Base-by-base conservation (phyloP, 2,113 vertebrate species). In the Stomatorhinus ivindoensis region DNA sequence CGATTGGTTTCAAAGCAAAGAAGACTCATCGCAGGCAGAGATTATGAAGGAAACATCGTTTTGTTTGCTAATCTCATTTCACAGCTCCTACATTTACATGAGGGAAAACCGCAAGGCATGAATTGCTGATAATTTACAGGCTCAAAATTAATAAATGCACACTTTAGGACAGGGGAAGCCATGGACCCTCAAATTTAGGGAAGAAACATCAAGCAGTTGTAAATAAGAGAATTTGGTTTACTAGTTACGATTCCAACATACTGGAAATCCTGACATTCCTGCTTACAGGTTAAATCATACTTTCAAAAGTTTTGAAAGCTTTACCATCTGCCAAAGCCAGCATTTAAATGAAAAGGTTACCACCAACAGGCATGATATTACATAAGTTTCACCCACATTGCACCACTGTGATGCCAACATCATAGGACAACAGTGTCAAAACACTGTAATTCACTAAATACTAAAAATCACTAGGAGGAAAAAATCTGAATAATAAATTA, bases 361-460 rank as follows among this genome's bases (percentile, higher is more conserved):
- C 86, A 58, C 27, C 51, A 58, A 87, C n/a, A 87, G 31, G 46
- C 86, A 87, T 55, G n/a, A 55, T 50, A 50, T 87, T 87, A 61
- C 53, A 58, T n/a, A 69, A 87, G 27, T 27, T 55, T 35, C 50
- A 87, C 86, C 51, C 50, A 87, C 50, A 87, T 55, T 21, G 50
- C 31, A 53, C 31, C 50, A 46, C 51, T 53, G 7, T 39, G 51
- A 87, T 87, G 50, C 50, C 86, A 87, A 39, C 51, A 87, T 42
- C 31, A 39, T 35, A 87, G 86, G 31, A 55, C 86, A 87, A 46
- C 42, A n/a, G 46, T 86, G 83, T 86, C 83, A 86, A 86, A 86
- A 86, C 85, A 86, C 46, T 51, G 47, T 51, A 51, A 51, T 87
- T 61, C 87, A 39, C 19, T 39, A 42, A 44, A 87, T 61, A 58